Evolutionary conservation across 1,140 invertebrate species (phyloP), one percentile per base, ranked within the genome.

Genomic region (Brachionus plicatilis): DNA sequence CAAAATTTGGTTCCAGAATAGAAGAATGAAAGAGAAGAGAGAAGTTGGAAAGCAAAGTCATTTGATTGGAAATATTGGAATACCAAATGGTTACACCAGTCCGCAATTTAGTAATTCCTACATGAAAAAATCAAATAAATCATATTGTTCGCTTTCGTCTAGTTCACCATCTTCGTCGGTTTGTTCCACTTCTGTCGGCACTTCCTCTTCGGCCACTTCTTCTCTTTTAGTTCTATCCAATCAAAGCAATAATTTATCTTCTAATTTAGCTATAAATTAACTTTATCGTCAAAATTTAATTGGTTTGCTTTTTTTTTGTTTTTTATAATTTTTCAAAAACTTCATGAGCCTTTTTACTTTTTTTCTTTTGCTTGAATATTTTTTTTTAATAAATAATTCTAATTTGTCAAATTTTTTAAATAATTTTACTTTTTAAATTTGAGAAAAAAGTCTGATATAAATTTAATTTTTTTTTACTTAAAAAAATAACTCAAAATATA

Each of bases 21-120:
- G 84, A 50, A 50, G 84, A 14, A 85, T 85, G 84, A 85, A 85
- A 79, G 84, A 85, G 24, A 85, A 85, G 66, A 45, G 84, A 65
- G 75, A 85, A 53, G 45, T 37, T 41, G 53, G 45, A 24, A 84
- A 84, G 17, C 60, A 84, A 84, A 68, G 20, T 24, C 66, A 84
- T 9, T 17, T 60, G 41, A 80, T 76, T 47, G 72, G 72, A 50
- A 50, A 14, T n/a, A 27, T 76, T 27, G 72, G 72, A 27, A 8
- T n/a, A 0, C 17, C 66, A 41, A 68, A 33, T 50, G 17, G 24
- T 24, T 47, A 76, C 14, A 11, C 14, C 12, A 76, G n/a, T 50
- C 20, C 20, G 2, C 41, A 76, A 11, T 76, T 27, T 29, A 76
- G 43, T 50, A 76, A 50, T 27, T 76, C 29, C 6, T 41, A 72